Base-by-base conservation (phyloP, 2,797 vertebrate genomes). In the Sebastes steindachneri region DNA sequence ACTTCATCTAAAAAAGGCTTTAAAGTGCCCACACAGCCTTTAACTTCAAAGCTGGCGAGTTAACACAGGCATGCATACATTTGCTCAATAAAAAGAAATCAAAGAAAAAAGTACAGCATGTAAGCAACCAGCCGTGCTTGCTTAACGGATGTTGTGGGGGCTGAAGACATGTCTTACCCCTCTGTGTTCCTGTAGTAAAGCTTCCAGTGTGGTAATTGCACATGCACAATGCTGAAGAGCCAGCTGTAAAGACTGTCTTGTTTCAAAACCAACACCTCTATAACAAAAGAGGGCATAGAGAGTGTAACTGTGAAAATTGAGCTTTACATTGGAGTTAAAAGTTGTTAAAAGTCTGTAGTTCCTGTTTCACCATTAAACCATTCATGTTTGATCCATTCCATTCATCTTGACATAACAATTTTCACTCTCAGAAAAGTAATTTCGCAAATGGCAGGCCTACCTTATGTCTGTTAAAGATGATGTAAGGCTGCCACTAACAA, bases 141-240 rank as follows among this genome's bases (percentile, higher is more conserved):
- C 73, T 57, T 55, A 75, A 73, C 73, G 62, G 87, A 89, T 91
- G 86, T 82, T 80, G 69, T 21, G 51, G 75, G 35, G 45, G 72
- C 72, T 75, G 41, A 78, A 85, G 82, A 88, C 79, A 83, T 77
- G 81, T 79, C 77, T 79, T 64, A 58, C 55, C 77, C 71, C 41
- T 83, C 48, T 79, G 77, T 86, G 87, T 86, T 81, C 77, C 82
- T 81, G 66, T 76, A 60, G 75, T 89, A 79, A 88, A 86, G 75
- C 28, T 85, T 84, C 70, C 68, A 83, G 60, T 64, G 70, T 58
- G 68, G 80, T 84, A 84, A 88, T 77, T 85, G 85, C 64, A 80
- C 73, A 64, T 72, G 71, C 73, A 67, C 57, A 62, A 31, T 74
- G 66, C 55, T 75, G 65, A 79, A 60, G 64, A 80, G 79, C 66